Evolutionary conservation across 92 coral and sea anemone species (phyloP).

Genomic region (Porites lobata): DNA sequence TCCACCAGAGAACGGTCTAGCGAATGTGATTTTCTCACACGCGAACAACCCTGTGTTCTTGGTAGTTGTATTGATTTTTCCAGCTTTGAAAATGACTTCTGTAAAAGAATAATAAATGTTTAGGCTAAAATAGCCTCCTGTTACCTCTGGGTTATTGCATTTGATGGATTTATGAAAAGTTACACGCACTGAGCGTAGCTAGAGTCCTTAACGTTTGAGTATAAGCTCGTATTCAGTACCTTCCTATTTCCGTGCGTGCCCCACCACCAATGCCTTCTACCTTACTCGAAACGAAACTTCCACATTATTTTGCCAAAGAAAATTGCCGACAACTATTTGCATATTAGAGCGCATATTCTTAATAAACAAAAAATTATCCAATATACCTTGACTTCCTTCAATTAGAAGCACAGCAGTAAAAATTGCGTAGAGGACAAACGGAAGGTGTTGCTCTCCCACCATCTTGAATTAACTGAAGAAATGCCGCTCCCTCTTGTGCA

Average conservation of each 20-base stretch:
- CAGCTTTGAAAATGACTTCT: not conserved
- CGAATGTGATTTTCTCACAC: conserved; percentile 5
- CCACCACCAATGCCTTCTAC: no score
- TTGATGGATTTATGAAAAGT: not conserved
- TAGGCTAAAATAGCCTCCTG: not conserved
- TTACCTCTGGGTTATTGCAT: not conserved
- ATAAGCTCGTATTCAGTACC: no score
- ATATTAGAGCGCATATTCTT: no score
- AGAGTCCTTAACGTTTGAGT: no score
- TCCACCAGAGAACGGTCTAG: not conserved
- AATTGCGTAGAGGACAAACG: not conserved
- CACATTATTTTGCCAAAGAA: not conserved
- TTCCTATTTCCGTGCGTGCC: no score
- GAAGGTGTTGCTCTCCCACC: not conserved
- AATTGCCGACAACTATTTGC: no score
- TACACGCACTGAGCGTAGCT: no score
- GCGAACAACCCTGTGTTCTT: conserved; percentile 14
- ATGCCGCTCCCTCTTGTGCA: not conserved
- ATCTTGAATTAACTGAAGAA: not conserved
- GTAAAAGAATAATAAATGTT: not conserved
- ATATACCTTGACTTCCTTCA: not conserved
- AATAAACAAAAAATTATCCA: no score
- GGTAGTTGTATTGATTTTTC: not conserved
- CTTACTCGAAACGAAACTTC: no score
- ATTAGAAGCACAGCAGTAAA: not conserved